Base-by-base conservation (phyloP, 2,797 vertebrate species). In the Phataginus tricuspis region DNA sequence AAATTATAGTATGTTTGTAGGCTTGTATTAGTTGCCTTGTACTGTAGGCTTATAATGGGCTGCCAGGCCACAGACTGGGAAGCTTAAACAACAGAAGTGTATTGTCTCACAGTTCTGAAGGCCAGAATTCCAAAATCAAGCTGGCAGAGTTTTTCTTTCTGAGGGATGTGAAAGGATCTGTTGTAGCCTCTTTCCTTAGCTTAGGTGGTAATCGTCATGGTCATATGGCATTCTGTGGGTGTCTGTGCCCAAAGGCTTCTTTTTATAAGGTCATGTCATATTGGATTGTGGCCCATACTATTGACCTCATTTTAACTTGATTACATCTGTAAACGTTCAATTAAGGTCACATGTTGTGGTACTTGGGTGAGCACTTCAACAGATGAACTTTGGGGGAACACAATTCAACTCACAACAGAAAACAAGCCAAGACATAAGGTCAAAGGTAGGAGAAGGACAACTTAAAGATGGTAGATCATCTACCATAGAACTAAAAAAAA, bases 131-230 rank as follows among this genome's bases (percentile, higher is more conserved):
- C 31, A 25, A 29, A 7, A 21, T 4, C 45, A 45, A 45, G 1
- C 31, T 7, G 4, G 19, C 23, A 31, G 42, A 0, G 4, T 10
- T 23, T 49, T 75, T 77, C 64, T 83, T 45, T 31, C 55, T 0
- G 31, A 53, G 42, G 45, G 45, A 45, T 45, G 45, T 45, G 45
- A 45, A 45, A 45, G 45, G 45, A 45, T 45, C 45, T 45, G 45
- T 45, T 45, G 2, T 45, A 45, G 8, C 12, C 4, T 53, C 12
- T 42, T 15, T 13, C 9, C 13, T n/a, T 19, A 0, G 34, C 12
- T 53, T 63, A 59, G 53, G 8, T 4, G 34, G 34, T 23, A 4
- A 0, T 42, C 31, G 34, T 77, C 71, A 21, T n/a, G 71, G 16
- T 31, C 55, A 42, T 5, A 10, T 6, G 7, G 31, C 27, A 77